Base-by-base conservation (phyloP, 2,113 vertebrate species). In the Theristicus caerulescens region DNA sequence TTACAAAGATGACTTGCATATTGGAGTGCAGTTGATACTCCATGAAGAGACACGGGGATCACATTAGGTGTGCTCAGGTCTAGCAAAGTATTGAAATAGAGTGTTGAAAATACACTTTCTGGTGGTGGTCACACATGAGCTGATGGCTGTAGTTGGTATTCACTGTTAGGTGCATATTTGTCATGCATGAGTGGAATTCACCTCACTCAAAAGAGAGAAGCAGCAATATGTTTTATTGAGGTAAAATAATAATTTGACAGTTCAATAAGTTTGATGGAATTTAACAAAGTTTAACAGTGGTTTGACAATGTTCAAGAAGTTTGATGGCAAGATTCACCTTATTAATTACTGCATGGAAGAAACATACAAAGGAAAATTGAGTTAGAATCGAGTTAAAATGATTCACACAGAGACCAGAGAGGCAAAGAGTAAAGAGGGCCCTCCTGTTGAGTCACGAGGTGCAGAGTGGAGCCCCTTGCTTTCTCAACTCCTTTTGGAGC, bases 381-480 rank as follows among this genome's bases (percentile, higher is more conserved):
- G n/a, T 70, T 64, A 67, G 46, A 61, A 20, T 59, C 1, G 0
- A 46, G 32, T 31, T 44, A 13, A 47, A 34, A 61, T 13, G 27
- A n/a, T 62, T 62, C 46, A 55, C 13, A 46, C 8, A 10, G 10
- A 38, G 69, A 26, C 59, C 3, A 3, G 79, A 52, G 46, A n/a
- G 1, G 4, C 31, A 26, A 12, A 29, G 24, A 65, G 31, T n/a
- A 34, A 44, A 12, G 57, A 62, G 25, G 47, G 4, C 19, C 31
- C 26, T 36, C 8, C 17, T 2, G 0, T 10, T 51, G 36, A 31
- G 59, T 58, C 40, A 22, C 0, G 1, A 62, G 29, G 9, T 70
- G 62, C 70, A n/a, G 78, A 52, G 38, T 67, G 27, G 27, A 54
- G 15, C 26, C 9, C 18, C 15, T 69, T 51, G 65, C 31, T 57